Base-by-base conservation (phyloP, 2,113 vertebrate species). In the Scalopus aquaticus region DNA sequence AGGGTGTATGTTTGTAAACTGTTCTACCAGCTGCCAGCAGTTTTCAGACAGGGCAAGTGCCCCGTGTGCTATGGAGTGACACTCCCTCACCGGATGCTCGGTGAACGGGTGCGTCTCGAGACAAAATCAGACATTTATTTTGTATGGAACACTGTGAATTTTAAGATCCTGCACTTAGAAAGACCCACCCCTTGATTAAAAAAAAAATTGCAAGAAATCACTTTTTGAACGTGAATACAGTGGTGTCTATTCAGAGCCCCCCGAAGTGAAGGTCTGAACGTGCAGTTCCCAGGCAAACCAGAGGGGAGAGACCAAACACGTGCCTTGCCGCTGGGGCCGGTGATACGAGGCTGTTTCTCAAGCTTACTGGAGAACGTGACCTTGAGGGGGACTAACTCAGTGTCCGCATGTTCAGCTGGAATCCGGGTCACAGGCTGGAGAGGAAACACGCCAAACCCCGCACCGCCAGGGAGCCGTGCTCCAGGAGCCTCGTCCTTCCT, bases 101-200 rank as follows among this genome's bases (percentile, higher is more conserved):
- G 11, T 13, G 19, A 51, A 24, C 20, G 30, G 24, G 22, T 16
- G 42, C 80, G 28, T 60, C 70, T 62, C 22, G 42, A 26, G 24
- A 46, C 22, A 16, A 58, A 73, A 39, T 67, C 9, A 82, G 85
- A 19, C 26, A 30, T 56, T 74, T 78, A 73, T 46, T 49, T 46
- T 60, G 30, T 51, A 32, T 74, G 64, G 69, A 44, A 49, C n/a
- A 78, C 24, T 67, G 19, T 86, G 20, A 72, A 51, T 82, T 89
- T 24, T 42, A 87, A 90, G 39, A 93, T 56, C 30, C 10, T 69
- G 65, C 74, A 42, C 51, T 90, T 72, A n/a, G 78, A 80, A 51
- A 93, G 74, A 64, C 32, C 64, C 3, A 78, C 46, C 28, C 56
- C 16, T 51, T 32, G n/a, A 35, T 58, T 30, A 54, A 60, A 77